Conservation (phyloP, 2,113 vertebrate genomes). For the Oncorhynchus gorbuscha region DNA sequence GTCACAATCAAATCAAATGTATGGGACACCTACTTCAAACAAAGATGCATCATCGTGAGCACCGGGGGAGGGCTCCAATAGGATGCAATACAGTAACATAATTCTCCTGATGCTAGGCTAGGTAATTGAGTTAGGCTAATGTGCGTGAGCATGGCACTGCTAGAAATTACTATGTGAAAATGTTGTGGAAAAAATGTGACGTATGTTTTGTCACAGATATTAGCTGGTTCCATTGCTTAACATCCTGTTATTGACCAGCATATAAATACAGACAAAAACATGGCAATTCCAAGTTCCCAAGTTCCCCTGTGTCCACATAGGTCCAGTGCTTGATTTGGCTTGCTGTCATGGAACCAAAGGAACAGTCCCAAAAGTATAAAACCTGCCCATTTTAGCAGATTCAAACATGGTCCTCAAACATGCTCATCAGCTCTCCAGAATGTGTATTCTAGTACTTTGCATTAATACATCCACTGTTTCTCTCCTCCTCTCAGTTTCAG, state of each 20-base stretch:
- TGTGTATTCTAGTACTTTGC: too few relatives aligned
- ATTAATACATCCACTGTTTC: too few relatives aligned
- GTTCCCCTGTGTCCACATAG: too few relatives aligned
- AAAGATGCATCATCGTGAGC: neutral
- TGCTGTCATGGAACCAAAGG: too few relatives aligned
- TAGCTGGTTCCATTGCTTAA: neutral
- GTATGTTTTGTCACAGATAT: conserved; percentile 9
- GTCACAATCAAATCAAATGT: too few relatives aligned
- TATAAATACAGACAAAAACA: conserved; percentile 24
- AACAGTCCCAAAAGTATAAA: too few relatives aligned
- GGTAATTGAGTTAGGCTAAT: conserved; percentile 26
- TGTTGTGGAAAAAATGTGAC: conserved; percentile 38
- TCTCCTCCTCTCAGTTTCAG: neutral
- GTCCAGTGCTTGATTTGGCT: too few relatives aligned
- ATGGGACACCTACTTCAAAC: neutral
- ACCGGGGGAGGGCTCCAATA: conserved; percentile 12
- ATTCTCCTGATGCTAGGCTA: conserved; percentile 38
- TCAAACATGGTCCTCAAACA: too few relatives aligned
- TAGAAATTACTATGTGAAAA: conserved; percentile 40
- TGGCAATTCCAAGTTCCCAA: neutral
- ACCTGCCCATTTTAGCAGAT: too few relatives aligned
- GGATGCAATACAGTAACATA: conserved; percentile 31
- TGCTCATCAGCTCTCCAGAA: too few relatives aligned
- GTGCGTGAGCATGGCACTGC: conserved; percentile 1
- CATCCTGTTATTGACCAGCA: conserved; percentile 16